Evolutionary conservation across 2,113 vertebrate genomes (phyloP), one percentile per base, ranked within the genome.

Genomic region (Rutilus rutilus): DNA sequence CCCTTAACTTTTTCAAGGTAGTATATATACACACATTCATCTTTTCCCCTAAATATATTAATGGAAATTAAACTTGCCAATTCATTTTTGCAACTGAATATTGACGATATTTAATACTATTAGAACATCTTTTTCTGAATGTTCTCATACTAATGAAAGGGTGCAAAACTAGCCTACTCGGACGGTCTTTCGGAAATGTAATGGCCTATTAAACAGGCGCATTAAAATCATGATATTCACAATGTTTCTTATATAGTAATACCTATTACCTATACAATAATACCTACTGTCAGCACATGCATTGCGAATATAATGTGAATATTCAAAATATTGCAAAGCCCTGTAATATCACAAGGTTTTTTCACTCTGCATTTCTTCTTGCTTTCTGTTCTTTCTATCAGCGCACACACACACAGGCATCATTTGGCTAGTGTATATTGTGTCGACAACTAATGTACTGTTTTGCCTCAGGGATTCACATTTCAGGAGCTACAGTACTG

Each of bases 391-490:
- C 36, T 14, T 36, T 62, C 87, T 50, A 19, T 27, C 10, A n/a
- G 30, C 52, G 36, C 52, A 79, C 54, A 64, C 52, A 65, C 42
- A 52, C 30, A 76, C 30, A 65, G 15, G 11, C 74, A 83, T n/a
- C 19, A 69, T 73, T 65, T 85, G 84, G 19, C 25, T 79, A 52
- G 42, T 59, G 59, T 69, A 73, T 86, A 62, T 52, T 80, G 77
- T 69, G 52, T 42, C 52, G 82, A 75, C 76, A 71, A 50, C 83
- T 87, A 87, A 84, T 87, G 86, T 83, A 75, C 83, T 79, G 69
- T 87, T 87, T 81, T 62, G 82, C 82, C 86, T 69, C 15, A 84
- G 76, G 86, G 79, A 27, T 21, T 76, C 14, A 73, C 36, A 33
- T 78, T 60, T 71, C 12, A 62, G 54, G 71, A 45, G 54, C 62